Evolutionary conservation across 2,888 invertebrate species (phyloP).

Genomic region (Mamestra brassicae): DNA sequence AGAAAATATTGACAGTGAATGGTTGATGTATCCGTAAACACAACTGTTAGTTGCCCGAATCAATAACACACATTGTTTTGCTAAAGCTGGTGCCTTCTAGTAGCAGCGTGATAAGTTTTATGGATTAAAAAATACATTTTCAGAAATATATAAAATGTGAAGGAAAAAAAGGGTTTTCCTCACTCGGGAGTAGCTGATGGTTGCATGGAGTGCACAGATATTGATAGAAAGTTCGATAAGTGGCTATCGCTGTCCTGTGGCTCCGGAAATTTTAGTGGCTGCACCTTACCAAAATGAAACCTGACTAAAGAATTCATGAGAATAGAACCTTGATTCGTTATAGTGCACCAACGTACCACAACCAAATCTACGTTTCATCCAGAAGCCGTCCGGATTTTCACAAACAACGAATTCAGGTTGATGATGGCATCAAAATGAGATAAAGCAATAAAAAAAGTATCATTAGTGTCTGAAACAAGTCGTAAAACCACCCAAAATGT

Average conservation of each 20-base stretch:
- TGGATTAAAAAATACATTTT: not conserved
- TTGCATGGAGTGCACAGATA: not conserved
- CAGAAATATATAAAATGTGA: not conserved
- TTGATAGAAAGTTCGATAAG: too few species aligned
- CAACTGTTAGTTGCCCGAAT: slow-evolving; percentile 54
- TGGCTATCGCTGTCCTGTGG: too few species aligned
- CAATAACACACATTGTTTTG: slow-evolving; percentile 55
- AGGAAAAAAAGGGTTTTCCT: too few species aligned
- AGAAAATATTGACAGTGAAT: slow-evolving; percentile 67
- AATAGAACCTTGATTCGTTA: not conserved
- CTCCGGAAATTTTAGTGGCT: not conserved
- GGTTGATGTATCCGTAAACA: slow-evolving; percentile 65
- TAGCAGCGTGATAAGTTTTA: slow-evolving; percentile 6
- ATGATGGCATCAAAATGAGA: slow-evolving; percentile 58
- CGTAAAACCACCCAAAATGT: slow-evolving; percentile 54
- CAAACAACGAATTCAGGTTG: slow-evolving; percentile 55
- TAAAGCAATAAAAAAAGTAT: slow-evolving; percentile 62
- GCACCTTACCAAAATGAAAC: not conserved
- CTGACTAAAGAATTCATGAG: not conserved
- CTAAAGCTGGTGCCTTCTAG: slow-evolving; percentile 17
- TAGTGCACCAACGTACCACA: not conserved
- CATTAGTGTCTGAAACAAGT: slow-evolving; percentile 57
- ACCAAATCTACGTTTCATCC: not conserved
- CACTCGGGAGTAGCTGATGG: not conserved
- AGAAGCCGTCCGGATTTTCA: slow-evolving; percentile 24